Base-by-base conservation (phyloP, 1,140 invertebrate genomes). In the Euura saliciscinereae region DNA sequence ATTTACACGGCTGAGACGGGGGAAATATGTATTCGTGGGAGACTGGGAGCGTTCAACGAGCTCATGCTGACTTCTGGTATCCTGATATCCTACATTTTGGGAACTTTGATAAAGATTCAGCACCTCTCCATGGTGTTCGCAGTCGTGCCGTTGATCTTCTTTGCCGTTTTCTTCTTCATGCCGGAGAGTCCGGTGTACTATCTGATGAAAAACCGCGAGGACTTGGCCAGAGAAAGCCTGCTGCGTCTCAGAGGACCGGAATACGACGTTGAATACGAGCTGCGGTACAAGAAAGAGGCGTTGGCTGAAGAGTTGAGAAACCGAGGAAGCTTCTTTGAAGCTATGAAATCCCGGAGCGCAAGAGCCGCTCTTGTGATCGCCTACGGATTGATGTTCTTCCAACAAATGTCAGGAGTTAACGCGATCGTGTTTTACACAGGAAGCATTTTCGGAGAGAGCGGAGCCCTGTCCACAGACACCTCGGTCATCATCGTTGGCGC, bases 341-440 rank as follows among this genome's bases (percentile, higher is more conserved):
- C 91, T 2, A 88, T 94, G 7, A 87, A 83, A 2, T 89, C 90
- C 66, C 90, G 85, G 74, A 89, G 91, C 10, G 90, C 91, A 0
- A 83, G 89, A 43, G 95, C 92, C 82, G 93, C 92, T 6, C 81
- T 96, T 6, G 71, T 92, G 4, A 94, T 97, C 45, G 92, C 90
- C 65, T 90, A 94, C 74, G 91, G 91, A 10, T 86, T 97, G 1
- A 96, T 97, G 94, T 87, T 95, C 69, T 93, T 97, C 82, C 95
- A 97, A 80, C 96, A 97, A 82, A 86, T 97, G 44, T 93, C 92
- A 70, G 95, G 96, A 59, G 94, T 97, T 42, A 97, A 97, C 77
- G 94, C 93, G 1, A 93, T 97, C 42, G 92, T 96, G 73, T 96
- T 96, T 82, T 96, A 96, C 78, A 89, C 93, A 0, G 90, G 90